These are phyloP conservation scores for Nemotelus nigrinus DNA, from an alignment of 2,888 invertebrate species.

Conservation along the genomic window DNA sequence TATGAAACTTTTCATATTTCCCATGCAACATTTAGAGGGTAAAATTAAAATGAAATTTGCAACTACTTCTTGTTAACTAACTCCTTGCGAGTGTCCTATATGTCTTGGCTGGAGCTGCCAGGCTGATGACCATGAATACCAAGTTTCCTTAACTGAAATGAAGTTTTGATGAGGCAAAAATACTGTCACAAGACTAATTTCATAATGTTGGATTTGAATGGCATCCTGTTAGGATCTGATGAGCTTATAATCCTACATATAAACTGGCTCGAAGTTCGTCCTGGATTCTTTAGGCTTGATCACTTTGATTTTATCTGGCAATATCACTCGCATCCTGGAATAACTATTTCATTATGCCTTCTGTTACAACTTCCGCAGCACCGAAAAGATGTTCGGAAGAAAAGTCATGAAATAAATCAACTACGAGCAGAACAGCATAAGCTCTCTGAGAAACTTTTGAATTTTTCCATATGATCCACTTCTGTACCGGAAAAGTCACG, in stretches of 20 bases:
- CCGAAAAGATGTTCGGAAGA: constrained; percentile 41
- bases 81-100: not conserved
- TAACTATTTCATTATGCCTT: not conserved
- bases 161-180: too few species aligned
- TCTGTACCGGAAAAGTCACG: constrained; percentile 43
- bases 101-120: not conserved
- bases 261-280: too few species aligned
- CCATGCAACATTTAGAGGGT: constrained; percentile 37
- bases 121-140: too few species aligned
- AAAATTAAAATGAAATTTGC: constrained; percentile 48
- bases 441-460: constrained; percentile 46
- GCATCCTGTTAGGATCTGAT: too few species aligned
- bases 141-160: too few species aligned
- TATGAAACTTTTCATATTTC: constrained; percentile 48
- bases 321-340: too few species aligned
- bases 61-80: constrained; percentile 31
- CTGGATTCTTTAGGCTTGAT: too few species aligned
- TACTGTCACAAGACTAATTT: too few species aligned
- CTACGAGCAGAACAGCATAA: constrained; percentile 33
- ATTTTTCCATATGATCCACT: constrained; percentile 45
- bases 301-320: too few species aligned
- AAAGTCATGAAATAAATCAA: constrained; percentile 49
- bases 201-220: too few species aligned
- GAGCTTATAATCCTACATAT: too few species aligned
- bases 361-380: constrained; percentile 17